Conservation (phyloP, 1,140 invertebrate genomes). For the Ephestia elutella region DNA sequence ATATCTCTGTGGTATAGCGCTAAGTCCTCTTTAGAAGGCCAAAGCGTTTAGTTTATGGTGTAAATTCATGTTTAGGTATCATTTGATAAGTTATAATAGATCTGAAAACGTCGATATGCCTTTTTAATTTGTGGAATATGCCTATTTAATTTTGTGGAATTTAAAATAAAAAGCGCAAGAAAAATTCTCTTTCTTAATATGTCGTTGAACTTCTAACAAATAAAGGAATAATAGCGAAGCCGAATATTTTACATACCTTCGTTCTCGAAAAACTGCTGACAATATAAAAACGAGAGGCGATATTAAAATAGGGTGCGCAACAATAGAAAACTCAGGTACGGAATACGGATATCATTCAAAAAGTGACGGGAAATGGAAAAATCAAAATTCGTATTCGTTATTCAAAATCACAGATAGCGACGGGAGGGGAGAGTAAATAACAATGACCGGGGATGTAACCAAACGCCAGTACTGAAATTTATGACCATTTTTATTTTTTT, state of each 20-base stretch:
- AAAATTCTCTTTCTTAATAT: too few relatives aligned
- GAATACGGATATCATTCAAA: constrained; percentile 36
- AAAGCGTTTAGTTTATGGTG: too few relatives aligned
- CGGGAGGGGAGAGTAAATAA: constrained; percentile 13
- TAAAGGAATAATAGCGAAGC: constrained; percentile 3
- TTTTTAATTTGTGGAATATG: too few relatives aligned
- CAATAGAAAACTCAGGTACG: constrained; percentile 30
- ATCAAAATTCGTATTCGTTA: constrained; percentile 49
- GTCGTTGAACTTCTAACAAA: not conserved
- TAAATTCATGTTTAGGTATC: too few relatives aligned
- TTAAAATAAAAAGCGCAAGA: too few relatives aligned
- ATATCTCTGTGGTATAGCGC: not conserved
- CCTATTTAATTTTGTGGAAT: too few relatives aligned
- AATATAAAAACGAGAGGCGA: constrained; percentile 40
- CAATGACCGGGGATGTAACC: constrained; percentile 19
- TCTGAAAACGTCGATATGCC: too few relatives aligned
- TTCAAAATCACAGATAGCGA: constrained; percentile 46
- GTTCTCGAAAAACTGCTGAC: constrained; percentile 23
- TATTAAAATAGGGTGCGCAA: constrained; percentile 53
- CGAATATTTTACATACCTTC: constrained; percentile 4
- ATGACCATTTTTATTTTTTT: constrained; percentile 1
- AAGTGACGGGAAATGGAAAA: constrained; percentile 57
- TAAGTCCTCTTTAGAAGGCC: too few relatives aligned
- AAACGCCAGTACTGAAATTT: constrained; percentile 1
- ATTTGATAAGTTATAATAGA: too few relatives aligned